phyloP scores from a whole-genome alignment of 2,797 vertebrate genomes.

The Myripristis jacobus region DNA sequence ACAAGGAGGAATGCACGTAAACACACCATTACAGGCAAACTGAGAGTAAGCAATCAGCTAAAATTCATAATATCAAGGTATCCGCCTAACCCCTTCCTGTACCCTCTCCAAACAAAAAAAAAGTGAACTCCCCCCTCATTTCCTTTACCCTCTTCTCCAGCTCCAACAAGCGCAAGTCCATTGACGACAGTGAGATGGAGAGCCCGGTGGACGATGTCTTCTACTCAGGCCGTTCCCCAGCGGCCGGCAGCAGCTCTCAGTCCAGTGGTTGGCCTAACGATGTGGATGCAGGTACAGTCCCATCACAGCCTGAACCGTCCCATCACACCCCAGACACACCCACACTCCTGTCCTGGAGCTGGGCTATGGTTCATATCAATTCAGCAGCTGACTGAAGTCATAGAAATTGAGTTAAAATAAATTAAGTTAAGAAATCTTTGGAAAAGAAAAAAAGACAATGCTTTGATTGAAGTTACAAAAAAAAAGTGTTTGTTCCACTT shows the following conservation, averaged over 20 bases:
- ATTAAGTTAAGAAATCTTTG: not conserved
- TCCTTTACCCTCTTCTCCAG: conserved; percentile 66
- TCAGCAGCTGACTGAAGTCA: conserved; percentile 9
- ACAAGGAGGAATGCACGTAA: not conserved
- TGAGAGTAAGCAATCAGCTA: too few species aligned
- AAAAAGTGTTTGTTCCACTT: too few species aligned
- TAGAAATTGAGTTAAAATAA: not conserved
- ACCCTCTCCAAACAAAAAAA: not conserved
- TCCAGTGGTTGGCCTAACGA: conserved; percentile 95
- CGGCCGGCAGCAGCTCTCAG: conserved; percentile 94
- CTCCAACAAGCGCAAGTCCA: conserved; percentile 95
- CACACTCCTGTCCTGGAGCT: conserved; percentile 22
- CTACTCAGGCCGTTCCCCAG: conserved; percentile 93
- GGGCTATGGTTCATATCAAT: conserved; percentile 56
- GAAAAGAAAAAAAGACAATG: not conserved
- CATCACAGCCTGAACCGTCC: not conserved
- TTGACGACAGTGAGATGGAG: conserved; percentile 97
- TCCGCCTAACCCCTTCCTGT: not conserved
- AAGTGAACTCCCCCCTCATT: not conserved
- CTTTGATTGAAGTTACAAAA: too few species aligned
- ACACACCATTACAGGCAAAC: not conserved
- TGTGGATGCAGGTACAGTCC: conserved; percentile 91
- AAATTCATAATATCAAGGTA: not conserved
- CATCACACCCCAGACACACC: conserved; percentile 7
- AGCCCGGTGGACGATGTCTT: conserved; percentile 96